Conservation (phyloP, 2,113 vertebrate species). For the Pelecanus crispus region DNA sequence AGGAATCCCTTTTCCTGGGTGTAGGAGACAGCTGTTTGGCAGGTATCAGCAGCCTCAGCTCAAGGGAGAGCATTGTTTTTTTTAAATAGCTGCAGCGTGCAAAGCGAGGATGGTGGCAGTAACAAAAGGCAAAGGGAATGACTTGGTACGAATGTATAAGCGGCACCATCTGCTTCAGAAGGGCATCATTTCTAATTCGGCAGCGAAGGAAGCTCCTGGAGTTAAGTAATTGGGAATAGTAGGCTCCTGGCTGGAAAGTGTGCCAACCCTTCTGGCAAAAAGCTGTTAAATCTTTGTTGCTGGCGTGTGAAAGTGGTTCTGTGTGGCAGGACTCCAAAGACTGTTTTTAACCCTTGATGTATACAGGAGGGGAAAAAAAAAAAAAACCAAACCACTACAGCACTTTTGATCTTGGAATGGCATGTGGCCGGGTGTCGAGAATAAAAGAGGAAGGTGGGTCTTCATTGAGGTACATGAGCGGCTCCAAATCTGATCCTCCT, state of each 20-base stretch:
- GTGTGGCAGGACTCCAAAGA: background rate
- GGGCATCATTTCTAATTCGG: background rate
- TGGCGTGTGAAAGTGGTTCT: background rate
- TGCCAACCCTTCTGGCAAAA: slow-evolving; percentile 52
- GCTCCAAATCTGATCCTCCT: background rate
- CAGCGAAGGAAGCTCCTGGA: slow-evolving; percentile 38
- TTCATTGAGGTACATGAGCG: background rate
- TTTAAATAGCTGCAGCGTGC: background rate
- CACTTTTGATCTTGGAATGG: background rate
- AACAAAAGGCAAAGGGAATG: background rate
- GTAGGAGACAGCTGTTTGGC: background rate
- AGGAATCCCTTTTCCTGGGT: background rate
- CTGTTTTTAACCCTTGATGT: slow-evolving; percentile 20
- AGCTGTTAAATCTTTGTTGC: slow-evolving; percentile 11
- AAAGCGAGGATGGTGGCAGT: background rate
- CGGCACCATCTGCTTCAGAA: slow-evolving; percentile 9
- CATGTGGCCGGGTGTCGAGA: background rate
- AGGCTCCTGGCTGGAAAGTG: slow-evolving; percentile 41
- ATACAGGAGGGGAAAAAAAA: no score
- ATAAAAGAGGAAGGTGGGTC: background rate
- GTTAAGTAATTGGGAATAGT: slow-evolving; percentile 53
- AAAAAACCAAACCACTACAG: background rate
- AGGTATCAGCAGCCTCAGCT: background rate
- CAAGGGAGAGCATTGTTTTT: background rate
- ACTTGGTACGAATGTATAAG: background rate